phyloP scores from a whole-genome alignment of 2,888 invertebrate genomes.

The Sphinx pinastri region DNA sequence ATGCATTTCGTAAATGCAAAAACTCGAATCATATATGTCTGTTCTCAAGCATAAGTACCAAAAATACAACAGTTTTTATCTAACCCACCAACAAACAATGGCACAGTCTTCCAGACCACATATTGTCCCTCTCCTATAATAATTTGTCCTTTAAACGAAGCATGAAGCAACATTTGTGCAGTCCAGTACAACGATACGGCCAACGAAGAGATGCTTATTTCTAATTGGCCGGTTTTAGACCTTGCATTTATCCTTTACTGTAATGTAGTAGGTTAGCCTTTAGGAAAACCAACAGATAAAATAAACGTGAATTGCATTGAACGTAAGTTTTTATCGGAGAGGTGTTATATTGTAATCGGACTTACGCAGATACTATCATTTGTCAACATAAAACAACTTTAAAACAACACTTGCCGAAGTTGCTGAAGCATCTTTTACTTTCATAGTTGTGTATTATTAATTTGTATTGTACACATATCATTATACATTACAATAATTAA shows the following conservation, averaged over 20 bases:
- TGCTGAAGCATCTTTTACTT: no score
- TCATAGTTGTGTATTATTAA: no score
- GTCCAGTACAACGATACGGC: not conserved
- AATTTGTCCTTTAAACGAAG: conserved; percentile 20
- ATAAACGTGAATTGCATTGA: no score
- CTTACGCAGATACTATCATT: no score
- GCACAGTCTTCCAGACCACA: conserved; percentile 19
- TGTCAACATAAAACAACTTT: no score
- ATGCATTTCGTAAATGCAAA: no score
- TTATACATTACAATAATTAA: no score
- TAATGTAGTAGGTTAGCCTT: not conserved
- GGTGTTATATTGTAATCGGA: no score
- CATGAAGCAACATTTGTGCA: conserved; percentile 16
- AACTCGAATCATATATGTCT: no score
- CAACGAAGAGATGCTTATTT: conserved; percentile 16
- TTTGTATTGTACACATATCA: no score
- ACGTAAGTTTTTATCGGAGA: no score
- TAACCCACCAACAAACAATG: not conserved
- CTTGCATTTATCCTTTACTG: not conserved
- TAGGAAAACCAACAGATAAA: not conserved
- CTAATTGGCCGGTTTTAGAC: conserved; percentile 4
- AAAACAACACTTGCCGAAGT: no score
- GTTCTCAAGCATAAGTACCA: not conserved
- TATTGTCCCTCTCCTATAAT: conserved; percentile 3
- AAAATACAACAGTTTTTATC: not conserved